These are phyloP conservation scores for Abscondita cerata DNA, from an alignment of 2,888 invertebrate genomes.

Conservation along the genomic window DNA sequence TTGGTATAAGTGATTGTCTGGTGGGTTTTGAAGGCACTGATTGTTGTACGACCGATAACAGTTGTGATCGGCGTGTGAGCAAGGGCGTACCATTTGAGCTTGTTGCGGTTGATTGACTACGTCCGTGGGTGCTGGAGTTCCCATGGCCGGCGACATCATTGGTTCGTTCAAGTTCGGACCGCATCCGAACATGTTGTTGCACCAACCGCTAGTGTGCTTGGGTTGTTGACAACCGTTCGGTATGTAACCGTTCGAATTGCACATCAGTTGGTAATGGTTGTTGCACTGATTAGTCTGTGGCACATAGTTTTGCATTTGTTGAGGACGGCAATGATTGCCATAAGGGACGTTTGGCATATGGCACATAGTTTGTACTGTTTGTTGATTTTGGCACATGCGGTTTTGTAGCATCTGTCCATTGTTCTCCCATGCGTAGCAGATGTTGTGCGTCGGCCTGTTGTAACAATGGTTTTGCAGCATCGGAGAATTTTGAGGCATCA, in stretches of 20 bases:
- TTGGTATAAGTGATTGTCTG: slow-evolving; percentile 34
- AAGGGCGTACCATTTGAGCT: slow-evolving; percentile 54
- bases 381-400: slow-evolving; percentile 42
- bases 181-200: slow-evolving; percentile 44
- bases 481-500: slow-evolving; percentile 17
- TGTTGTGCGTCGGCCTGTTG: slow-evolving; percentile 43
- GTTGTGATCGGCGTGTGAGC: slow-evolving; percentile 47
- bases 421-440: slow-evolving; percentile 51
- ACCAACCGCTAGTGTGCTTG: slow-evolving; percentile 41
- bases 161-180: slow-evolving; percentile 44
- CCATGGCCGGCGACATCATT: slow-evolving; percentile 54
- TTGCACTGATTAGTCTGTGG: slow-evolving; percentile 41
- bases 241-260: slow-evolving; percentile 44
- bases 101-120: slow-evolving; percentile 51
- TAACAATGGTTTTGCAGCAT: slow-evolving; percentile 44
- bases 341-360: slow-evolving; percentile 39
- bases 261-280: slow-evolving; percentile 47
- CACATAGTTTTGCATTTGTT: slow-evolving; percentile 39
- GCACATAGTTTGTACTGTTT: slow-evolving; percentile 40
- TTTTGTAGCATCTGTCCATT: slow-evolving; percentile 37
- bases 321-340: slow-evolving; percentile 42
- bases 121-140: slow-evolving; percentile 53
- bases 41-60: slow-evolving; percentile 38
- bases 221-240: slow-evolving; percentile 39
- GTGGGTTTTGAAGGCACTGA: slow-evolving; percentile 38